phyloP scores from a whole-genome alignment of 2,797 vertebrate genomes.

The Halcyon smyrnensis region DNA sequence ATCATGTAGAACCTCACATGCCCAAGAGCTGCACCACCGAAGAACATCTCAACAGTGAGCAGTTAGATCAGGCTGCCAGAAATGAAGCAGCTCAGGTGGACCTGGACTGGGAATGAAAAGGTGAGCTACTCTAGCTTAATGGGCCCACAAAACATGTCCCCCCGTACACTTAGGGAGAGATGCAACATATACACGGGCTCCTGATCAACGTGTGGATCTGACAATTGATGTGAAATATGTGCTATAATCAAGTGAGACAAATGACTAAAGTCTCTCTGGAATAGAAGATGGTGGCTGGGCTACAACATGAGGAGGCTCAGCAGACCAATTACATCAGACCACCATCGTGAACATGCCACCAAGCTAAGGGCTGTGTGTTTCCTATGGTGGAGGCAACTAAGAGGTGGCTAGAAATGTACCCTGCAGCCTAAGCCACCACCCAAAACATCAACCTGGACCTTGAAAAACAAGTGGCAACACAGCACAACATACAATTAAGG shows the following conservation, averaged over 20 bases:
- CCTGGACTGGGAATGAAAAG: neutral
- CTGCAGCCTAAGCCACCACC: neutral
- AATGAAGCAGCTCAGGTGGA: neutral
- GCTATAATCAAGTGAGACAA: neutral
- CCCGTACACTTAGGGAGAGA: neutral
- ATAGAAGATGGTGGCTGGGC: neutral
- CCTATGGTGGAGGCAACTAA: neutral
- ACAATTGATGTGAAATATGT: neutral
- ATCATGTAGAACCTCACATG: neutral
- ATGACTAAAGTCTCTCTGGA: neutral
- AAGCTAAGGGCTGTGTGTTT: neutral
- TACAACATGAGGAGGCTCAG: neutral
- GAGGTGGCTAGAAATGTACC: neutral
- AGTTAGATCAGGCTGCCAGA: neutral
- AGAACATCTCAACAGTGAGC: neutral
- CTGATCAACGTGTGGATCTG: neutral
- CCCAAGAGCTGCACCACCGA: neutral
- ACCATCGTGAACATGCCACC: accelerated
- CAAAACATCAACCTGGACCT: neutral
- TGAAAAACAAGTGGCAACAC: neutral
- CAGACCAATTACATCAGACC: neutral
- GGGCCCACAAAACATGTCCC: neutral
- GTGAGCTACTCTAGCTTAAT: neutral
- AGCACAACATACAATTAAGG: neutral
- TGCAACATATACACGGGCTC: neutral